phyloP scores from a whole-genome alignment of 2,113 vertebrate genomes.

The Stegostoma tigrinum region DNA sequence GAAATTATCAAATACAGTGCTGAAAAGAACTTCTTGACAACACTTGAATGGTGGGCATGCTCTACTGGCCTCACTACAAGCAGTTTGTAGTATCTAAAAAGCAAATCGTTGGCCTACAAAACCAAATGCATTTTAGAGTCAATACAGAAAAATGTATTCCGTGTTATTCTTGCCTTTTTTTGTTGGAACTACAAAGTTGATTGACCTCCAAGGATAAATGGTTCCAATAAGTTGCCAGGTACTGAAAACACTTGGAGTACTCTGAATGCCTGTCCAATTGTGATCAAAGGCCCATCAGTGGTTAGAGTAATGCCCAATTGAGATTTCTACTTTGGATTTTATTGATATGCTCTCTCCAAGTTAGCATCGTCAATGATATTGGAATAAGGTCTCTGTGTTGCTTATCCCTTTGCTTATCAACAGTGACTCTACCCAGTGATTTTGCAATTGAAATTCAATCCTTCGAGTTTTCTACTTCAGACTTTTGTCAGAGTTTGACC shows the following conservation, averaged over 20 bases:
- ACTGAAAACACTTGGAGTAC: not conserved
- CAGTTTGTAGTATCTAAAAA: not conserved
- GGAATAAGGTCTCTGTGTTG: not conserved
- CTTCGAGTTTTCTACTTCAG: not conserved
- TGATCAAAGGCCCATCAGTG: not conserved
- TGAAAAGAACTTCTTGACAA: not conserved
- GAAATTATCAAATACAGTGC: not conserved
- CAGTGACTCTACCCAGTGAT: not conserved
- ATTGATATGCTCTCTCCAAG: not conserved
- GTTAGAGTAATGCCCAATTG: not conserved
- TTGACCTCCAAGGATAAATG: not conserved
- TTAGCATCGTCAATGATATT: not conserved
- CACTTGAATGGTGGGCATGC: not conserved
- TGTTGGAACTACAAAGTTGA: not conserved
- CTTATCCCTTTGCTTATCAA: not conserved
- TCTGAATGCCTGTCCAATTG: not conserved
- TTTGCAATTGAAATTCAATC: not conserved
- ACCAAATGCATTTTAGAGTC: not conserved
- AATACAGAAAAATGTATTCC: not conserved
- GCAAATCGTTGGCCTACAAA: not conserved
- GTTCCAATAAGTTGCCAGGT: too few relatives aligned
- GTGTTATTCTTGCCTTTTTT: not conserved
- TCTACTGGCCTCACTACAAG: not conserved
- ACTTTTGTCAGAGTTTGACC: not conserved
- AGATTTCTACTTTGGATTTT: not conserved